Conservation (phyloP, 2,113 vertebrate species). For the Setophaga kirtlandii region DNA sequence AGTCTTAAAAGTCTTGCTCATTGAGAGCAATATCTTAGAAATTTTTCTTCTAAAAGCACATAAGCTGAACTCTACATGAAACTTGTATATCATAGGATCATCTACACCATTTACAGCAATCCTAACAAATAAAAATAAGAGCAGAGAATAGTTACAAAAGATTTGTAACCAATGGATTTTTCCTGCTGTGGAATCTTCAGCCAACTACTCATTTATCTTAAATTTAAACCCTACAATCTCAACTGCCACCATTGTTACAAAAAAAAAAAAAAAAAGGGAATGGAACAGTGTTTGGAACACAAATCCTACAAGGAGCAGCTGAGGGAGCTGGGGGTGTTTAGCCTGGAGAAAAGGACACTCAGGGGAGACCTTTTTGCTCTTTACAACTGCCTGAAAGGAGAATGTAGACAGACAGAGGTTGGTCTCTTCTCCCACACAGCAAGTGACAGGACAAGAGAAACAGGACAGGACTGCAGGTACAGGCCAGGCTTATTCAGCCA, state of each 20-base stretch:
- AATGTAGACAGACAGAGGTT: rapidly evolving
- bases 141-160: neutral
- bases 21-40: neutral
- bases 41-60: neutral
- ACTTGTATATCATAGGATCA: neutral
- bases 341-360: too few species aligned
- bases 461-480: neutral
- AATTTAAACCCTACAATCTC: neutral
- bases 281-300: neutral
- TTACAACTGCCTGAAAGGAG: neutral
- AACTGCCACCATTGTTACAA: neutral
- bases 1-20: neutral
- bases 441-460: neutral
- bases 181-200: neutral
- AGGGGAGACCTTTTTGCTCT: too few species aligned
- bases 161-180: neutral
- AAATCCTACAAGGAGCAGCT: neutral
- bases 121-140: neutral
- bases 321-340: neutral
- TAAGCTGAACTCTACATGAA: neutral
- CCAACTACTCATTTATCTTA: neutral
- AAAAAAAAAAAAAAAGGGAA: neutral
- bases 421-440: neutral
- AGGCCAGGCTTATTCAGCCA: neutral
- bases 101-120: neutral